Percentiles rank a stretch among this genome's conserved stretches.
phyloP scores from a whole-genome alignment of 2,888 invertebrate genomes.

The Schizotus pectinicornis region DNA sequence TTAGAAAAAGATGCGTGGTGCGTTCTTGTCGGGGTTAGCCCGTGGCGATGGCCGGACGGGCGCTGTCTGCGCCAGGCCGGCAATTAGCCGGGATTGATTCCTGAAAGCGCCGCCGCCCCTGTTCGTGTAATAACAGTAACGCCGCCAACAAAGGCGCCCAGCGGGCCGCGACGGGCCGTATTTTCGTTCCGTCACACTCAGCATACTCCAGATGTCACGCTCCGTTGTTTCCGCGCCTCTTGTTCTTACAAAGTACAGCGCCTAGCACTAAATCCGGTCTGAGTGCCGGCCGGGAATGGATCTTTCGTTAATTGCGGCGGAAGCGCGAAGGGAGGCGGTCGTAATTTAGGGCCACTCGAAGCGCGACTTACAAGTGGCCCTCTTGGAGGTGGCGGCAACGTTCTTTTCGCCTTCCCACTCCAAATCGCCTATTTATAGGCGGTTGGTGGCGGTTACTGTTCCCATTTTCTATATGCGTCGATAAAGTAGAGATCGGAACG shows the following conservation, averaged over 20 bases:
- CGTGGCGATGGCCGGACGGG: no score
- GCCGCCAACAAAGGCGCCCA: constrained; percentile 12
- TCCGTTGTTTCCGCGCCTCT: constrained; percentile 32
- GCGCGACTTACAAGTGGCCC: constrained; percentile 29
- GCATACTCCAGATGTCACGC: constrained; percentile 33
- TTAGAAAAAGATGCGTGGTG: no score
- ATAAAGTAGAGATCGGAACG: background rate
- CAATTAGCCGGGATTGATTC: no score
- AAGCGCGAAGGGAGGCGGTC: background rate
- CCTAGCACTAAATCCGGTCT: constrained; percentile 27
- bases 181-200: constrained; percentile 30
- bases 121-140: constrained; percentile 15
- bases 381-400: constrained; percentile 8
- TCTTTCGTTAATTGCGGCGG: constrained; percentile 32
- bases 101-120: background rate
- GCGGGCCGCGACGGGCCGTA: constrained; percentile 16
- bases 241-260: constrained; percentile 28
- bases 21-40: no score
- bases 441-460: background rate
- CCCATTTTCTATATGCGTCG: background rate
- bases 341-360: constrained; percentile 24
- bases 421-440: constrained; percentile 9
- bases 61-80: no score
- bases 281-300: constrained; percentile 29
- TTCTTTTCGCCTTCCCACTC: constrained; percentile 10